Evolutionary conservation across 2,113 vertebrate genomes (phyloP).

Genomic region (Hippocampus abdominalis): DNA sequence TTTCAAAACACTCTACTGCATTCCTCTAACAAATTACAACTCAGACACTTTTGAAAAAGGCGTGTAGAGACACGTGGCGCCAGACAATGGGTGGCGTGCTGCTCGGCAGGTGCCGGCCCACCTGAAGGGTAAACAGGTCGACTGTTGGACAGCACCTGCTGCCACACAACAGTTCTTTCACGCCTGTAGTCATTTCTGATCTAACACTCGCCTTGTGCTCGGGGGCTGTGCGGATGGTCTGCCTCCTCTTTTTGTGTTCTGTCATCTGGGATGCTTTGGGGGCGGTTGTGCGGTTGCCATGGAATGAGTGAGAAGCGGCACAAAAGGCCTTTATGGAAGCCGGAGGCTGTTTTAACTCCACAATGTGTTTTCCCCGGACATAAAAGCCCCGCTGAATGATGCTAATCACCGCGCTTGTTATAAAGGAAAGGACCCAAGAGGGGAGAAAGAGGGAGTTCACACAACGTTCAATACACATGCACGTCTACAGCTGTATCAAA

Average conservation of each 20-base stretch:
- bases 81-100: constrained; percentile 52
- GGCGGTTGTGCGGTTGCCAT: constrained; percentile 68
- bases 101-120: constrained; percentile 72
- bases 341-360: constrained; percentile 71
- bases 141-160: constrained; percentile 4
- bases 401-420: constrained; percentile 58
- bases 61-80: constrained; percentile 67
- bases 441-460: not conserved
- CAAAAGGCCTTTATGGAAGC: constrained; percentile 72
- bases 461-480: not conserved
- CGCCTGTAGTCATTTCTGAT: constrained; percentile 11
- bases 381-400: constrained; percentile 61
- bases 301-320: constrained; percentile 63
- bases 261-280: constrained; percentile 70
- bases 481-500: not conserved
- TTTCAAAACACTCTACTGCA: not conserved
- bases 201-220: not conserved
- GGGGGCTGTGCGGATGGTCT: constrained; percentile 54
- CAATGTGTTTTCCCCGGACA: constrained; percentile 61
- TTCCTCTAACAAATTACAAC: not conserved
- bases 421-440: constrained; percentile 8
- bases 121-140: constrained; percentile 63
- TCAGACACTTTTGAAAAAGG: not conserved
- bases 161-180: constrained; percentile 30
- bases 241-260: constrained; percentile 64